Evolutionary conservation across 1,140 invertebrate genomes (phyloP).

Genomic region (Neodiprion virginianus): DNA sequence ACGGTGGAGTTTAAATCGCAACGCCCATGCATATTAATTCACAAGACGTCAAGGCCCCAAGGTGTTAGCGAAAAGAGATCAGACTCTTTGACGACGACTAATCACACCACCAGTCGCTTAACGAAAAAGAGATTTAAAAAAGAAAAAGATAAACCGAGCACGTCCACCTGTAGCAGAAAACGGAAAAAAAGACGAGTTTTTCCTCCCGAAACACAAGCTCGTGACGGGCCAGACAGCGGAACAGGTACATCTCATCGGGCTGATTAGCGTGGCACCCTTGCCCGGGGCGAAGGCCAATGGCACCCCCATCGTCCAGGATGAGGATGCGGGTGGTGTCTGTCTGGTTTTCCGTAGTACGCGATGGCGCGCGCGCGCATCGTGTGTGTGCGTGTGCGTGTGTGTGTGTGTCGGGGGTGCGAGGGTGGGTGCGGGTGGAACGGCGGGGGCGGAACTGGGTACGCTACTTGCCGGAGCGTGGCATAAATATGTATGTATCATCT

Average conservation of each 20-base stretch:
- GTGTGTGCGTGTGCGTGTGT: constrained; percentile 18
- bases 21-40: not conserved
- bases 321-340: not conserved
- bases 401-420: not conserved
- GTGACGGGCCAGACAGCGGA: too few relatives aligned
- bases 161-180: too few relatives aligned
- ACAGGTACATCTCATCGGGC: constrained; percentile 41
- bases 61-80: not conserved
- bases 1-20: too few relatives aligned
- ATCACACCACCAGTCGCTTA: too few relatives aligned
- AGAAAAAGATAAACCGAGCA: too few relatives aligned
- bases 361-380: constrained; percentile 30
- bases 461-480: constrained; percentile 50
- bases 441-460: constrained; percentile 33
- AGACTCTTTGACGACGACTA: not conserved
- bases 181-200: too few relatives aligned
- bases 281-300: constrained; percentile 54
- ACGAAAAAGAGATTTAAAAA: too few relatives aligned
- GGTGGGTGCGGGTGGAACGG: constrained; percentile 12
- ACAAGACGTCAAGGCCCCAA: not conserved
- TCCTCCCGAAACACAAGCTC: too few relatives aligned
- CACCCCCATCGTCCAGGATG: constrained; percentile 27
- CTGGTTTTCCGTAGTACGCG: not conserved
- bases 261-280: constrained; percentile 51
- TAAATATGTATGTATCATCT: constrained; percentile 64